Percentiles rank a stretch among this genome's conserved stretches.
phyloP scores from a whole-genome alignment of 1,140 invertebrate species.

The Brevipalpus yothersi region DNA sequence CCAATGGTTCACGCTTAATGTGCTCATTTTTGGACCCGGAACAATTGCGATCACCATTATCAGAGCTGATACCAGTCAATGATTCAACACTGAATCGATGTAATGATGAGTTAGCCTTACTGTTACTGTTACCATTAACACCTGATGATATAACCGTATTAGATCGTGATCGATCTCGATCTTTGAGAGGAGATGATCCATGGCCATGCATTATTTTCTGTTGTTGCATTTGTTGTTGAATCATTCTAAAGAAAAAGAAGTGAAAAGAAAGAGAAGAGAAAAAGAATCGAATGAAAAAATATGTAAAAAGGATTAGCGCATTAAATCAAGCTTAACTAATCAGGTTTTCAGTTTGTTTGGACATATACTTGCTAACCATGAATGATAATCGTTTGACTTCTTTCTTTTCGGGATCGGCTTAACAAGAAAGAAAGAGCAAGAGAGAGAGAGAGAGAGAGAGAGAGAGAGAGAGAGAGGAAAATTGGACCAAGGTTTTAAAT shows the following conservation, averaged over 20 bases:
- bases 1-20: background rate
- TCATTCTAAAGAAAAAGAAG: constrained; percentile 4
- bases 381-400: too few species aligned
- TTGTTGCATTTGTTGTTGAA: constrained; percentile 10
- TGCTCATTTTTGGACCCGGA: background rate
- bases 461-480: background rate
- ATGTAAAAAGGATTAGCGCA: background rate
- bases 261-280: background rate
- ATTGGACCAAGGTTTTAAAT: background rate
- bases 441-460: background rate
- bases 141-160: background rate
- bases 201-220: constrained; percentile 7
- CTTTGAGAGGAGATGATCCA: background rate
- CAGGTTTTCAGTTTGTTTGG: background rate
- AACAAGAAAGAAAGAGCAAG: background rate
- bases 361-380: too few species aligned
- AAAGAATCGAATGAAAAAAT: background rate
- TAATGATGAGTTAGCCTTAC: constrained; percentile 3
- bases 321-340: background rate
- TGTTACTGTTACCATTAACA: background rate
- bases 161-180: background rate
- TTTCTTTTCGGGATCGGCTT: too few species aligned
- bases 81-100: constrained; percentile 9
- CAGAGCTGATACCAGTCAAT: constrained; percentile 6
- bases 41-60: background rate